These are phyloP conservation scores for Aphrophora alni DNA, from an alignment of 2,888 invertebrate genomes.

Conservation along the genomic window DNA sequence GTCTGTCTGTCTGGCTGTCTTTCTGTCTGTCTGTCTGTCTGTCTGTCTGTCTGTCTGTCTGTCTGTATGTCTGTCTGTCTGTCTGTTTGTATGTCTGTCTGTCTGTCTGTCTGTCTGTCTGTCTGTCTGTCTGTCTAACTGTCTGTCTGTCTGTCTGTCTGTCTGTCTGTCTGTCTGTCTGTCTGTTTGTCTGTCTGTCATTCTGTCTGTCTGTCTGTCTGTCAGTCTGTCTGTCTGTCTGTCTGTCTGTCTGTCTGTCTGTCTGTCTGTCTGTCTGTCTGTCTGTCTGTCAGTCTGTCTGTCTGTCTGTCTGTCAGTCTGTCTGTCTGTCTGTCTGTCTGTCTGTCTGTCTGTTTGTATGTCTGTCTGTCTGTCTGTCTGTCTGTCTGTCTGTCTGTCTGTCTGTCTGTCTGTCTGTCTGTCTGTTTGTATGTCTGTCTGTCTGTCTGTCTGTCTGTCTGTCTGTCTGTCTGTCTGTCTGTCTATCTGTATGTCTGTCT, in stretches of 20 bases:
- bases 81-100: no score
- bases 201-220: slow-evolving; percentile 21
- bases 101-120: slow-evolving; percentile 30
- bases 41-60: no score
- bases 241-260: no score
- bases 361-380: slow-evolving; percentile 37
- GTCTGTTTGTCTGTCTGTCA: no score
- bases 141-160: slow-evolving; percentile 25
- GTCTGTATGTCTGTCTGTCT: no score
- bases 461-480: slow-evolving; percentile 26
- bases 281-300: neutral
- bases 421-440: no score
- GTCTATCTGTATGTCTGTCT: no score
- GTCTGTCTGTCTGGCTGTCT: no score
- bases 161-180: slow-evolving; percentile 21
- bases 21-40: no score
- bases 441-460: slow-evolving; percentile 32
- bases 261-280: slow-evolving; percentile 20
- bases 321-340: slow-evolving; percentile 31
- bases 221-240: neutral
- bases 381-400: slow-evolving; percentile 32
- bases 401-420: slow-evolving; percentile 37
- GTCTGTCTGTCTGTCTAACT: no score
- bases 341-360: slow-evolving; percentile 32
- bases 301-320: slow-evolving; percentile 23